These are phyloP conservation scores for Platysteira castanea DNA, from an alignment of 2,113 vertebrate species.

Conservation along the genomic window DNA sequence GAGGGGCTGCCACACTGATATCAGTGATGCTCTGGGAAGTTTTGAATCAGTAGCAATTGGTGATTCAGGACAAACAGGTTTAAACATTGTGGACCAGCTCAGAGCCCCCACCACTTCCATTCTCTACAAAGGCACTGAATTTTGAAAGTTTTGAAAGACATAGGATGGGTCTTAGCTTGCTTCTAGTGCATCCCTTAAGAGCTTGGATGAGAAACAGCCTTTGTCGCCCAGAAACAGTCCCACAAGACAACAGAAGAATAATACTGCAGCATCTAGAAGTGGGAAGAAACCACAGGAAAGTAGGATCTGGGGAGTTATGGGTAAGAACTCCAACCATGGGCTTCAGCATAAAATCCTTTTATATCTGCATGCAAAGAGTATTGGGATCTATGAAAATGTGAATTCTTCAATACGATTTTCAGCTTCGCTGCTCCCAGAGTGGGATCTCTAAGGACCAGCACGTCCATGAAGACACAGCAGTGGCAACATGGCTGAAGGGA, in stretches of 20 bases:
- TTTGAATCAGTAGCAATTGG: background rate
- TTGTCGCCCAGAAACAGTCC: background rate
- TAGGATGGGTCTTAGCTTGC: background rate
- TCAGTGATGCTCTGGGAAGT: background rate
- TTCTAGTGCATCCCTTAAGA: background rate
- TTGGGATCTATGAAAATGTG: background rate
- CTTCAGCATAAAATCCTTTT: background rate
- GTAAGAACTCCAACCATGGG: background rate
- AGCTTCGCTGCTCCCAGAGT: background rate
- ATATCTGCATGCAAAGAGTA: background rate
- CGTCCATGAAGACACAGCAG: background rate
- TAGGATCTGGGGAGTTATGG: background rate
- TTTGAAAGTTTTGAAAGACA: background rate
- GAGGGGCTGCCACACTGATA: background rate
- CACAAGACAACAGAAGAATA: background rate
- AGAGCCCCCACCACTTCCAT: fast-evolving
- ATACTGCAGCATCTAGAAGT: background rate
- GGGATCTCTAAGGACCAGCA: background rate
- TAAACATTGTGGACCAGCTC: background rate
- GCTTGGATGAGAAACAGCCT: background rate
- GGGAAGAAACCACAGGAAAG: background rate
- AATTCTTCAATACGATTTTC: background rate
- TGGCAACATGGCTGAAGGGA: background rate
- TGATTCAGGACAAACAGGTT: background rate
- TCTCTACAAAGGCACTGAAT: background rate